Evolutionary conservation across 2,888 invertebrate genomes (phyloP).

Genomic region (Andrena camellia): DNA sequence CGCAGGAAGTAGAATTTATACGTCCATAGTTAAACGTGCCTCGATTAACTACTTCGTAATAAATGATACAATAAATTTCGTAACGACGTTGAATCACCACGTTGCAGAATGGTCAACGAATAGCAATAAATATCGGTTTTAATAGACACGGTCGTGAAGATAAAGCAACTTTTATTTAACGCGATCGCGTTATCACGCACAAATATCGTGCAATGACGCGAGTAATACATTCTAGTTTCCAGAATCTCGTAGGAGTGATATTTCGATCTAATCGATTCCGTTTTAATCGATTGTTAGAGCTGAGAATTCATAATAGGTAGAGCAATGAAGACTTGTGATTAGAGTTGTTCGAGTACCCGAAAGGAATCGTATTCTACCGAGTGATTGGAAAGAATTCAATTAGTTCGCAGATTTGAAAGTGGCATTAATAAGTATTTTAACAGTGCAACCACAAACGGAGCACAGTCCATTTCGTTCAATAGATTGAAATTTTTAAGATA

Average conservation of each 20-base stretch:
- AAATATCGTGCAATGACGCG: constrained; percentile 13
- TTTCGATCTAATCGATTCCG: constrained; percentile 22
- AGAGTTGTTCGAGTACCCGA: not conserved
- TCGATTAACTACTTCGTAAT: not conserved
- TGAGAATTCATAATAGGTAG: not conserved
- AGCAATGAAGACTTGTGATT: constrained; percentile 6
- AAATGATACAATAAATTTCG: constrained; percentile 1
- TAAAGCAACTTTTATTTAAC: constrained; percentile 17
- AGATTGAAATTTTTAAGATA: no score
- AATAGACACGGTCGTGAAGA: not conserved
- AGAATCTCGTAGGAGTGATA: not conserved
- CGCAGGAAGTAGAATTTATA: not conserved
- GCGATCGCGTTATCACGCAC: not conserved
- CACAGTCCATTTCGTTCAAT: not conserved
- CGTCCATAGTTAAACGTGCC: not conserved
- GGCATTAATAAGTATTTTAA: not conserved
- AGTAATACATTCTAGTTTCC: not conserved
- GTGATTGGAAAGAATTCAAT: not conserved
- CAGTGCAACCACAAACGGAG: not conserved
- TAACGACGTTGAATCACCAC: not conserved
- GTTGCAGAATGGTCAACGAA: constrained; percentile 9
- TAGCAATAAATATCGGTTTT: constrained; percentile 19
- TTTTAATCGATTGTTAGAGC: constrained; percentile 19
- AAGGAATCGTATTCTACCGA: not conserved
- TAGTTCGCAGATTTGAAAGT: constrained; percentile 1